Evolutionary conservation across 2,113 vertebrate species (phyloP).

Genomic region (Clarias macrocephalus): DNA sequence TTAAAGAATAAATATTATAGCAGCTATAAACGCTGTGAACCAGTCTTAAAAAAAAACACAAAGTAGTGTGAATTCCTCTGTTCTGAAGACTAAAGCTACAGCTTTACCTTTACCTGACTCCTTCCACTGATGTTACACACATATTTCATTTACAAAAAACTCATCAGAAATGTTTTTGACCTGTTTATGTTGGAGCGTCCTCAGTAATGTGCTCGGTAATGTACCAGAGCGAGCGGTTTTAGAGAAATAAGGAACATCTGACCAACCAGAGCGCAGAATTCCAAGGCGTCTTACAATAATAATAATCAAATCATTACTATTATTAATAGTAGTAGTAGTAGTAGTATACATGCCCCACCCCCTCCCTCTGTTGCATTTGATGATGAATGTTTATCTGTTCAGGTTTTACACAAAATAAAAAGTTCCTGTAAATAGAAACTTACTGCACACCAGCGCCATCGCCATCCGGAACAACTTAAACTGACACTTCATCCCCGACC

Average conservation of each 20-base stretch:
- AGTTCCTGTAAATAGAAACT: slow-evolving; percentile 65
- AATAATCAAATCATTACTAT: neutral
- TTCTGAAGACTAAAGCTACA: neutral
- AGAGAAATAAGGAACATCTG: too few species aligned
- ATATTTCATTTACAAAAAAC: too few species aligned
- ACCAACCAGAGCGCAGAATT: too few species aligned
- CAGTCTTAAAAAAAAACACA: neutral
- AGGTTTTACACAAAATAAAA: neutral
- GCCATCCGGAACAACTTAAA: slow-evolving; percentile 97
- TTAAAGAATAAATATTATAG: neutral
- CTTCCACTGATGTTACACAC: neutral
- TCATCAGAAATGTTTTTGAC: too few species aligned
- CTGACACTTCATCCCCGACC: slow-evolving; percentile 99
- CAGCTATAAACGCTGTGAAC: neutral
- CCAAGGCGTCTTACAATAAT: neutral
- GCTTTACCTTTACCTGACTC: neutral
- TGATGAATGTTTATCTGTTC: neutral
- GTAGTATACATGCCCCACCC: neutral
- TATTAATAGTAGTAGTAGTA: neutral
- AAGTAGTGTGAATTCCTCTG: neutral
- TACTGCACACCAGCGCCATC: slow-evolving; percentile 97
- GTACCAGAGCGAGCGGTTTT: too few species aligned
- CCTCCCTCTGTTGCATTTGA: neutral
- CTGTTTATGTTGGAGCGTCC: too few species aligned
- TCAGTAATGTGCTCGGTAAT: too few species aligned